A percentile compares a stretch with the other conserved stretches of the same genome.
Evolutionary conservation across 2,113 vertebrate genomes (phyloP).

Genomic region (Orientallactaga bullata): DNA sequence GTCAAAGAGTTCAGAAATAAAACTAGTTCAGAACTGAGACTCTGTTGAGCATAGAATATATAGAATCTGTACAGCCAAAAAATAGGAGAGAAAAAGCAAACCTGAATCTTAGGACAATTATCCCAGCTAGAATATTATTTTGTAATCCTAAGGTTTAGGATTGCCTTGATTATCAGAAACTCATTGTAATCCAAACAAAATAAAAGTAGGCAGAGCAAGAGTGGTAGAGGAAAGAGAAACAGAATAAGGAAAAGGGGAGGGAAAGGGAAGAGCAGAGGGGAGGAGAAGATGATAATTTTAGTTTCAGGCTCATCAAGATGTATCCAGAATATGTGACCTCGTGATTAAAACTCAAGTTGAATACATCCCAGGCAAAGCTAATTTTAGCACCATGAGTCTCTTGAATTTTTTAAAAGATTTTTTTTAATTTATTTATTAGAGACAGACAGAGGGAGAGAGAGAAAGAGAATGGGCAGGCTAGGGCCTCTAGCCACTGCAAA

Average conservation of each 20-base stretch:
- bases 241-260: not conserved
- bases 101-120: not conserved
- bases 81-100: not conserved
- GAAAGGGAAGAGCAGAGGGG: not conserved
- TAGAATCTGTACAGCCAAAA: not conserved
- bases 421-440: too few species aligned
- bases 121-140: not conserved
- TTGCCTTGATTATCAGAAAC: not conserved
- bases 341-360: not conserved
- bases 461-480: too few species aligned
- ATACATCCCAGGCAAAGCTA: not conserved
- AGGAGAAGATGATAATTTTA: not conserved
- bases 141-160: not conserved
- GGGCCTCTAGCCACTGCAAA: too few species aligned
- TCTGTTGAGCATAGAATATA: not conserved
- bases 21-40: not conserved
- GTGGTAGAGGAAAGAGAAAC: rapidly evolving
- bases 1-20: not conserved
- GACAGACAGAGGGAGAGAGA: too few species aligned
- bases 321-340: not conserved
- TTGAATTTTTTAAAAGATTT: too few species aligned
- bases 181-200: not conserved
- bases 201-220: not conserved
- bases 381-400: not conserved
- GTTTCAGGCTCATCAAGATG: not conserved